phyloP scores from a whole-genome alignment of 2,888 invertebrate species.

The Drosophila mulleri region DNA sequence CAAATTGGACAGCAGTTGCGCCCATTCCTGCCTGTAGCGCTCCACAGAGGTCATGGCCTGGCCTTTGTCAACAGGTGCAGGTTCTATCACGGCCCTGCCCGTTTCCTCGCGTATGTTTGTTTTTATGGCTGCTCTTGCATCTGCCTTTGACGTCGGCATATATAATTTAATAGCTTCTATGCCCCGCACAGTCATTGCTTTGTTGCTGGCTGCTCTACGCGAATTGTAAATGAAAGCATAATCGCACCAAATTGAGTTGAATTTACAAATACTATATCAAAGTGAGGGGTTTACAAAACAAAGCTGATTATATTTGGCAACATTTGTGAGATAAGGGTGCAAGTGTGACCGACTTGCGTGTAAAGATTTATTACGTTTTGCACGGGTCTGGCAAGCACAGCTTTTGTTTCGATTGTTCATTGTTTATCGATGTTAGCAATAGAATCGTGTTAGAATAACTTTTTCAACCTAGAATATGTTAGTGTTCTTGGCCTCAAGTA shows the following conservation, averaged over 20 bases:
- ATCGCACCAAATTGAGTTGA: slow-evolving; percentile 6
- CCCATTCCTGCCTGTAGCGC: slow-evolving; percentile 83
- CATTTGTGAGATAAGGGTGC: slow-evolving; percentile 47
- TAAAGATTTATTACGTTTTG: slow-evolving; percentile 5
- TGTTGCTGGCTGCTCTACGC: slow-evolving; percentile 27
- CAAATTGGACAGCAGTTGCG: slow-evolving; percentile 80
- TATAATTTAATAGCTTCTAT: slow-evolving; percentile 82
- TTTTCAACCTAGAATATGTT: neutral
- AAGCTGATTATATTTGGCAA: slow-evolving; percentile 52
- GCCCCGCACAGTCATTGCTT: slow-evolving; percentile 77
- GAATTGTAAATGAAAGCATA: slow-evolving; percentile 41
- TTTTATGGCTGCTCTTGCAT: slow-evolving; percentile 59
- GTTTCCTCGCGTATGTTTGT: slow-evolving; percentile 71
- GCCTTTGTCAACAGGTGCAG: slow-evolving; percentile 34
- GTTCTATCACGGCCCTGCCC: slow-evolving; percentile 45
- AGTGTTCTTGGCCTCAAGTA: neutral
- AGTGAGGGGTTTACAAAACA: slow-evolving; percentile 45
- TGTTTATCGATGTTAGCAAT: slow-evolving; percentile 18
- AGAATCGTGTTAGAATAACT: neutral
- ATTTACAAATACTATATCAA: slow-evolving; percentile 19
- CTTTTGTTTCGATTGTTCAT: slow-evolving; percentile 9
- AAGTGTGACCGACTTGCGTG: slow-evolving; percentile 28
- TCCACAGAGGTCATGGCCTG: slow-evolving; percentile 82
- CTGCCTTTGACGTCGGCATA: slow-evolving; percentile 60
- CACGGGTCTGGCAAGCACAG: slow-evolving; percentile 27